A percentile compares a stretch with the other conserved stretches of the same genome.
phyloP scores from a whole-genome alignment of 1,140 invertebrate species.

The Spodoptera litura region DNA sequence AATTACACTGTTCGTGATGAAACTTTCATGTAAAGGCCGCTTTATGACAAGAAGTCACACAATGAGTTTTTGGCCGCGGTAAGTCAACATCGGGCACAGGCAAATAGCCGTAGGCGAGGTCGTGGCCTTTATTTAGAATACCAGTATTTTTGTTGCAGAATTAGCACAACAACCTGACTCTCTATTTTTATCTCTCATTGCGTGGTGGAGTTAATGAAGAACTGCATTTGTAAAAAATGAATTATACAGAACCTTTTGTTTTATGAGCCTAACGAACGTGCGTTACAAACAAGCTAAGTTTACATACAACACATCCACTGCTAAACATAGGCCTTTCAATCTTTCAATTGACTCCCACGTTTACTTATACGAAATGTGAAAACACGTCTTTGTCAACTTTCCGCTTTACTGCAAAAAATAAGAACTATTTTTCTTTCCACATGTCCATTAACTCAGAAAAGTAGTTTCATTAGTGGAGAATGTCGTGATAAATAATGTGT shows the following conservation, averaged over 20 bases:
- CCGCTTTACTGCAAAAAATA: too few species aligned
- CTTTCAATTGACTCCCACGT: too few species aligned
- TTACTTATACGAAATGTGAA: too few species aligned
- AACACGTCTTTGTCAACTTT: too few species aligned
- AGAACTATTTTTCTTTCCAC: conserved; percentile 46
- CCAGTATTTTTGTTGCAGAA: conserved; percentile 55
- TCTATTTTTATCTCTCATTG: conserved; percentile 25
- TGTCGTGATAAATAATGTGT: conserved; percentile 62
- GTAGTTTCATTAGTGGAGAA: conserved; percentile 59
- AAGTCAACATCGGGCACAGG: conserved; percentile 73
- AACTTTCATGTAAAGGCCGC: conserved; percentile 60
- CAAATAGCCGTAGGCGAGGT: conserved; percentile 78
- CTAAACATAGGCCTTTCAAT: too few species aligned
- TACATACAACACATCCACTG: too few species aligned
- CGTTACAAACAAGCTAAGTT: too few species aligned
- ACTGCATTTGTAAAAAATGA: conserved; percentile 13
- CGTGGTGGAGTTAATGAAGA: background rate
- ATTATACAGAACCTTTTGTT: background rate
- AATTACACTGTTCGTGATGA: conserved; percentile 59
- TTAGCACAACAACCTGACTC: conserved; percentile 43
- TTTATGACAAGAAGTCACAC: conserved; percentile 75
- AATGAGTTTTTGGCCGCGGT: conserved; percentile 78
- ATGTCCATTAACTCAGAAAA: conserved; percentile 54
- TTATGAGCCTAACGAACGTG: too few species aligned
- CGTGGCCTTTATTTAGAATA: conserved; percentile 76